phyloP scores from a whole-genome alignment of 2,888 invertebrate genomes.

The Xanthia icteritia region DNA sequence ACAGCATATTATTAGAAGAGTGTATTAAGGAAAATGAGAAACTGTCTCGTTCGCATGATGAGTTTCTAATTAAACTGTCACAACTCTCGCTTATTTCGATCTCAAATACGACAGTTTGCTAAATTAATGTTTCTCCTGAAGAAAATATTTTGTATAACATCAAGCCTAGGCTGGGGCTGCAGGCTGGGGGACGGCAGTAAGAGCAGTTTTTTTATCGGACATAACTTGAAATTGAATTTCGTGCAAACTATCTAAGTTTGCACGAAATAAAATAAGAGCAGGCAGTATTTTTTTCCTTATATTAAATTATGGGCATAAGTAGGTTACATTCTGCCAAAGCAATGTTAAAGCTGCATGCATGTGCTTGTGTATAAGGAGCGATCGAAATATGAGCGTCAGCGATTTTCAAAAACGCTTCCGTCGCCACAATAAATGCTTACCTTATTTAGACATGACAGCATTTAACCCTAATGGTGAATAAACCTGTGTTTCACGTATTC shows the following conservation, averaged over 20 bases:
- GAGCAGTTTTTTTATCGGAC: not conserved
- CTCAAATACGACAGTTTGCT: constrained; percentile 54
- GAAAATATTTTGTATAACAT: constrained; percentile 43
- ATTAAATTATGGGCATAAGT: not conserved
- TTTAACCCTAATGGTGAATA: constrained; percentile 15
- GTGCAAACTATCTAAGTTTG: no score
- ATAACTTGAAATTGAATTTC: no score
- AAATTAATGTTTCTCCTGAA: constrained; percentile 49
- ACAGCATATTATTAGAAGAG: constrained; percentile 32
- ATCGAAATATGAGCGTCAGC: not conserved
- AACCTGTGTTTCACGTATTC: constrained; percentile 21
- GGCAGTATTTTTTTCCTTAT: no score
- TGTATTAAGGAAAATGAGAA: constrained; percentile 33
- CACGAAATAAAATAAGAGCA: no score
- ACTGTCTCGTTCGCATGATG: constrained; percentile 34
- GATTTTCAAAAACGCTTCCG: not conserved
- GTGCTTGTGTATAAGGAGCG: no score
- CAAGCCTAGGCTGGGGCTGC: not conserved
- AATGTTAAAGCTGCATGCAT: not conserved
- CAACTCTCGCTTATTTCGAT: constrained; percentile 53
- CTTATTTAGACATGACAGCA: constrained; percentile 10
- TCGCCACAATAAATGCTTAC: not conserved
- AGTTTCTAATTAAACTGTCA: constrained; percentile 58
- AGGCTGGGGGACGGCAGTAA: not conserved
- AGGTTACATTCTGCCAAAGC: not conserved